Conservation (phyloP, 1,140 invertebrate genomes). For the Arctopsyche grandis region DNA sequence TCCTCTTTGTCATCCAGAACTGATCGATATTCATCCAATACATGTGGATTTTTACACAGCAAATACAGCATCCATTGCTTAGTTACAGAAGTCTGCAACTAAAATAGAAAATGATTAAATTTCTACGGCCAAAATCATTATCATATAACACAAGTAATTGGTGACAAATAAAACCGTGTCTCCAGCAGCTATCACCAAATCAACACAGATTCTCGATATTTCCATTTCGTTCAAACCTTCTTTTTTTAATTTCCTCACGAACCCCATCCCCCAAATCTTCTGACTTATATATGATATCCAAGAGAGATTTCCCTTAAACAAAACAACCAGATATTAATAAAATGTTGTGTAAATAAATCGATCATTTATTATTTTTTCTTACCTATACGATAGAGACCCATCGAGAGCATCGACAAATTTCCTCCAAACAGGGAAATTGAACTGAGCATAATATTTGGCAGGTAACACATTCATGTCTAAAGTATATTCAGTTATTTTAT, state of each 20-base stretch:
- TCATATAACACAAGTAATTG: no score
- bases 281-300: constrained; percentile 60
- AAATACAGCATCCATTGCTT: constrained; percentile 84
- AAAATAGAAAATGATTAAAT: constrained; percentile 50
- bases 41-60: constrained; percentile 71
- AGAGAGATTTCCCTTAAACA: constrained; percentile 65
- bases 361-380: no score
- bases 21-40: constrained; percentile 70
- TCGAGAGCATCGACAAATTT: constrained; percentile 76
- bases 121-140: no score
- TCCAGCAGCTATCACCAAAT: constrained; percentile 88
- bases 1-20: constrained; percentile 58
- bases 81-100: constrained; percentile 83
- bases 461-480: constrained; percentile 76
- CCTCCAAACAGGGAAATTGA: constrained; percentile 76
- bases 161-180: constrained; percentile 79
- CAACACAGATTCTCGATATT: constrained; percentile 77
- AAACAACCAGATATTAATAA: no score
- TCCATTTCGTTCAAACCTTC: constrained; percentile 70
- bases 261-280: constrained; percentile 64
- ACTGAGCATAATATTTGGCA: constrained; percentile 70
- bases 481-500: constrained; percentile 79
- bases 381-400: constrained; percentile 68
- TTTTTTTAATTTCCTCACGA: constrained; percentile 70
- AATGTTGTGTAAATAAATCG: no score